Base-by-base conservation (phyloP, 2,888 invertebrate genomes). In the Tipula confusa region DNA sequence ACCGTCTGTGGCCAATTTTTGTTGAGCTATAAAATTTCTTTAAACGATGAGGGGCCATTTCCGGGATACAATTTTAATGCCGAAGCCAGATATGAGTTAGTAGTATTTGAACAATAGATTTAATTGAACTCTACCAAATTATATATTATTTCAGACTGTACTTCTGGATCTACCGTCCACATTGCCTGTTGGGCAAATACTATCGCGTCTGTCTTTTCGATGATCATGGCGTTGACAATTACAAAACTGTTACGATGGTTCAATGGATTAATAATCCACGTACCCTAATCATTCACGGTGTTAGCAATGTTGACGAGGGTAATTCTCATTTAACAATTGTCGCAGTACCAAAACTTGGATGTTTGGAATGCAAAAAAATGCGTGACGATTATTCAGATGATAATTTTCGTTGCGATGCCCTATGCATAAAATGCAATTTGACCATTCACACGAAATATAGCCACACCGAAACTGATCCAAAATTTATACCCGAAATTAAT, bases 1-100 rank as follows among this genome's bases (percentile, higher is more conserved):
- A 96, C 97, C n/a, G 94, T 96, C 86, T 97, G 97, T 89, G 97
- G 98, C 13, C 95, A 96, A 90, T 98, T 95, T 90, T 92, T 98
- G 85, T 91, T 98, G 86, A 97, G 97, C 85, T 98, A 97, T 89
- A 96, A 89, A 84, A 88, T 89, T 33, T 87, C 95, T 0, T 93
- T 92, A 87, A 90, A 91, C 85, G 91, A 91, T 85, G 91, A 89
- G 85, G 87, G 90, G 84, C 91, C 90, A 85, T 91, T 91, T 36
- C 90, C 90, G 48, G 91, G 91, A 86, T 90, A 90, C 84, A 91
- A 91, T 86, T 93, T 92, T 87, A 90, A 91, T 86, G 92, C 91
- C 88, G 92, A 90, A 89, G 92, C 89, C 90, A 92, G 89, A 92
- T 94, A 90, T 89, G 93, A 87, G 91, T 95, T 85, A 93, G 94